Conservation (phyloP, 2,888 invertebrate genomes). For the Brachyopa scutellaris region DNA sequence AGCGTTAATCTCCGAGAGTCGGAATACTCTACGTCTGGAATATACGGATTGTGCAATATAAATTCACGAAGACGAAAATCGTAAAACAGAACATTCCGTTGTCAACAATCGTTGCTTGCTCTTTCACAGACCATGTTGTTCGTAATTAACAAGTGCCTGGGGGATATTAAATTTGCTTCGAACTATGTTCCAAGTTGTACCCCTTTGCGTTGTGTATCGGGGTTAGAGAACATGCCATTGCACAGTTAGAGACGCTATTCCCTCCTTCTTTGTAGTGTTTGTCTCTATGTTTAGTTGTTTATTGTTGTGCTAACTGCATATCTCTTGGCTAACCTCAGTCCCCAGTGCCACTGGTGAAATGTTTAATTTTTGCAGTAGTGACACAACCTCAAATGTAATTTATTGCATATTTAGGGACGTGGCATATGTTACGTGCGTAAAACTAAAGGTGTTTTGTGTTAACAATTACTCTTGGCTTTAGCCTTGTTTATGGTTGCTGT, state of each 20-base stretch:
- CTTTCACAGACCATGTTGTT: constrained; percentile 54
- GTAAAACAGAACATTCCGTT: constrained; percentile 58
- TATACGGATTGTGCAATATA: constrained; percentile 61
- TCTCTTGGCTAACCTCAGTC: constrained; percentile 65
- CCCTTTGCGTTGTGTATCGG: constrained; percentile 39
- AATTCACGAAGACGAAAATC: constrained; percentile 58
- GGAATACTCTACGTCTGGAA: constrained; percentile 47
- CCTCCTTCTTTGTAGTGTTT: constrained; percentile 37
- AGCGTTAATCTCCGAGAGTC: constrained; percentile 36
- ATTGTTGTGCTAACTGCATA: constrained; percentile 65
- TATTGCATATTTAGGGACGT: constrained; percentile 57
- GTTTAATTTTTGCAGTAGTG: constrained; percentile 54
- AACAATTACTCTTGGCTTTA: constrained; percentile 44
- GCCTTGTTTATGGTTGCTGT: neutral
- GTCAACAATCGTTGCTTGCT: constrained; percentile 57
- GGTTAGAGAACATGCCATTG: constrained; percentile 32
- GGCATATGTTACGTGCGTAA: constrained; percentile 23
- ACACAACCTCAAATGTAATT: constrained; percentile 57
- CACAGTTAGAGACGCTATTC: constrained; percentile 25
- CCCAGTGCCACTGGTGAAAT: constrained; percentile 47
- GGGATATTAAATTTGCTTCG: constrained; percentile 69
- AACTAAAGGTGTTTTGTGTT: constrained; percentile 36
- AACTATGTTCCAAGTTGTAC: constrained; percentile 58
- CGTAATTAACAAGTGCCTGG: constrained; percentile 70
- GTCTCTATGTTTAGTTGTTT: constrained; percentile 54